These are phyloP conservation scores for Actinernus sp. DNA, from an alignment of 92 coral and sea anemone species.

Conservation along the genomic window DNA sequence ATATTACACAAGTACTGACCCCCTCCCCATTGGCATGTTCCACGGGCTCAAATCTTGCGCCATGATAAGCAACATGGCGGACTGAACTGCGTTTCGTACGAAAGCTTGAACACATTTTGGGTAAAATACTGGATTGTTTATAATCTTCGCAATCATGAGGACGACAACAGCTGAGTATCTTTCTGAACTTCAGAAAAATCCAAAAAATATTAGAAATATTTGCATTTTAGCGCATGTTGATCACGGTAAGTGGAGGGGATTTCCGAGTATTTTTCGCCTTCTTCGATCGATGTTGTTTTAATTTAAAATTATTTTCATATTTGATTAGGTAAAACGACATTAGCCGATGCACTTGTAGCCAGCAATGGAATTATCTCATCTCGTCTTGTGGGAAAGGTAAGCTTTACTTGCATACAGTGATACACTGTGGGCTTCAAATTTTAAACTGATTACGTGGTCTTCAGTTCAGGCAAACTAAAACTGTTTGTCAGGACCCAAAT, in stretches of 20 bases:
- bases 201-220: slow-evolving; percentile 91
- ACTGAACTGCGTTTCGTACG: too few relatives aligned
- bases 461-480: too few relatives aligned
- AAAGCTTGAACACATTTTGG: too few relatives aligned
- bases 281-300: not conserved
- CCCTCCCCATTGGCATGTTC: too few relatives aligned
- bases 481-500: too few relatives aligned
- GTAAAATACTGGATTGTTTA: too few relatives aligned
- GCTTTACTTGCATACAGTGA: too few relatives aligned
- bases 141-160: slow-evolving; percentile 63
- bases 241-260: slow-evolving; percentile 85
- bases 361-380: slow-evolving; percentile 97
- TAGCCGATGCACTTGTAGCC: slow-evolving; percentile 98
- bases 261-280: not conserved
- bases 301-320: slow-evolving; percentile 2
- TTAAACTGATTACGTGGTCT: too few relatives aligned
- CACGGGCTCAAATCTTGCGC: slow-evolving; percentile 78
- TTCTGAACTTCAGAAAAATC: slow-evolving; percentile 85
- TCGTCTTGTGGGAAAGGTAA: slow-evolving; percentile 96
- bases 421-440: too few relatives aligned
- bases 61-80: slow-evolving; percentile 64
- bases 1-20: too few relatives aligned
- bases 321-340: slow-evolving; percentile 88
- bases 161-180: slow-evolving; percentile 70
- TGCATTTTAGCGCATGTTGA: slow-evolving; percentile 99